Evolutionary conservation across 2,797 vertebrate genomes (phyloP), one percentile per base, ranked within the genome.

Genomic region (Molossus molossus): DNA sequence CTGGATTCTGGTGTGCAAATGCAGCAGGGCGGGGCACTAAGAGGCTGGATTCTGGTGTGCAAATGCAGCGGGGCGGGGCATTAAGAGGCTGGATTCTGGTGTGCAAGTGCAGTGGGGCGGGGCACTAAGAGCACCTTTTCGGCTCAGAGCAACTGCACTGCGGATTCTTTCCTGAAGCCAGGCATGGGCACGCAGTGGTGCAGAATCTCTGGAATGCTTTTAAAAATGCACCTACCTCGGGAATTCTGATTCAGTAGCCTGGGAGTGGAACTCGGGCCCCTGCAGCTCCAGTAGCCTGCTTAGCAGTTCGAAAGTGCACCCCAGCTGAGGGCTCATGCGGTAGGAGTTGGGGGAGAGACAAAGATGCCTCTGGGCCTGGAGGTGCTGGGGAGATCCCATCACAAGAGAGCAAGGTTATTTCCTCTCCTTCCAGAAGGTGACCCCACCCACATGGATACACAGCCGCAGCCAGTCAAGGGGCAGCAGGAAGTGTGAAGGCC

Each of bases 401-500:
- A 7, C 17, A 58, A 29, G 50, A 50, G 27, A 21, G n/a, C 29
- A 29, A 33, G 77, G 58, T 75, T 76, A 53, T n/a, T 80, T 82
- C 40, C 58, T 12, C 27, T 69, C 62, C 77, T 73, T 79, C n/a
- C 27, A 58, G 64, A 65, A 45, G n/a, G 33, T 50, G 50, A 53
- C 15, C 9, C 23, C 12, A 2, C 9, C 23, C 12, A 2, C 0
- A 0, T 53, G 25, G 81, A 45, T 21, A 23, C 15, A 1, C 12
- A 79, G 48, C 2, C 8, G 48, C 18, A 10, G 9, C 25, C 40
- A 18, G 40, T 53, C 12, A 6, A 40, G 50, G 13, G 55, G 20
- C 12, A 29, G 17, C 27, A 40, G 20, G 77, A 83, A 29, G 6
- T 1, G 18, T 21, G 91, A 27, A 1, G 14, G 6, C 33, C 20